These are phyloP conservation scores for Brachyrhaphis roseni DNA, from an alignment of 2,797 vertebrate species.

Conservation along the genomic window DNA sequence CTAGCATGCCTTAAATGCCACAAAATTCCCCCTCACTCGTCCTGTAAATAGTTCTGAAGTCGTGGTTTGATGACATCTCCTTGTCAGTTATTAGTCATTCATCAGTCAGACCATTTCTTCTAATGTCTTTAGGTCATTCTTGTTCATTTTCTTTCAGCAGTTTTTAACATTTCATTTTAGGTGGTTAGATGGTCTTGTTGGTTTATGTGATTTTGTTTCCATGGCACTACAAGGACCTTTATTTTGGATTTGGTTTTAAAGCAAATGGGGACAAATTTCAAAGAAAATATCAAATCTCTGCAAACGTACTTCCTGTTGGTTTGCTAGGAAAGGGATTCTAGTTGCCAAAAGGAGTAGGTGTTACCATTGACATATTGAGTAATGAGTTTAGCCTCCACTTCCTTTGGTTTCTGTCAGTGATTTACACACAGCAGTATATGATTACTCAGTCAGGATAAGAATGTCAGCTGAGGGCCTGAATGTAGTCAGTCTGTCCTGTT, in stretches of 20 bases:
- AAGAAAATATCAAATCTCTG: neutral
- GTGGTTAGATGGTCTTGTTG: neutral
- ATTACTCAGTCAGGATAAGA: conserved; percentile 44
- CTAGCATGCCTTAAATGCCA: neutral
- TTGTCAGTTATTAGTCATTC: neutral
- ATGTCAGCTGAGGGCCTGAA: conserved; percentile 44
- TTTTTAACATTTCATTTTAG: neutral
- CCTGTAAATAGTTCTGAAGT: neutral
- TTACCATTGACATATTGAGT: neutral
- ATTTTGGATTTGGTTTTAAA: neutral
- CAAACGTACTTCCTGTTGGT: neutral
- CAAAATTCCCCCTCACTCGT: neutral
- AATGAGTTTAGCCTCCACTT: conserved; percentile 4
- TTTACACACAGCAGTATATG: conserved; percentile 26
- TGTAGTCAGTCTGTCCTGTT: conserved; percentile 57
- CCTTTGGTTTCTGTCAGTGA: conserved; percentile 33
- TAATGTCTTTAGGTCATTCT: conserved; percentile 4
- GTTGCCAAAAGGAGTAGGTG: conserved; percentile 2
- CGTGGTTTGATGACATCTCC: neutral
- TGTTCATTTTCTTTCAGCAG: neutral
- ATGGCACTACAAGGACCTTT: neutral
- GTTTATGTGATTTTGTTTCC: neutral
- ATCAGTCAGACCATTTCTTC: conserved; percentile 6
- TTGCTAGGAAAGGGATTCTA: neutral
- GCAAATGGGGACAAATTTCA: neutral